A percentile compares a stretch with the other conserved stretches of the same genome.
Conservation (phyloP, 2,888 invertebrate species). For the Arenicola marina region DNA sequence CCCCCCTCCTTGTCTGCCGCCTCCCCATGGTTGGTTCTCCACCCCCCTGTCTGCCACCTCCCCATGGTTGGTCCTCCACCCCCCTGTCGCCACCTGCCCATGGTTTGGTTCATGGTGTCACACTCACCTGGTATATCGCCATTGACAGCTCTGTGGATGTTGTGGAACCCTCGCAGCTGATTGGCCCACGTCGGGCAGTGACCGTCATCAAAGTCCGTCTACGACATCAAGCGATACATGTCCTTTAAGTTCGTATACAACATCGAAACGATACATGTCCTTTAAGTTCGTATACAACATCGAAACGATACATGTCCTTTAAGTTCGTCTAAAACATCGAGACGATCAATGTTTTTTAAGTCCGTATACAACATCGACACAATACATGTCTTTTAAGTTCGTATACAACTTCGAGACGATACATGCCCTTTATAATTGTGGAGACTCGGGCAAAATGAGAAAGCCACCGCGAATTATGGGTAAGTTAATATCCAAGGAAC, state of each 20-base stretch:
- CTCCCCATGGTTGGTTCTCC: too few species aligned
- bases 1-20: too few species aligned
- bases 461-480: too few species aligned
- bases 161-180: slow-evolving; percentile 70
- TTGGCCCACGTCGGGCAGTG: slow-evolving; percentile 76
- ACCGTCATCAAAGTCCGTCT: slow-evolving; percentile 74
- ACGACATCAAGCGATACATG: slow-evolving; percentile 38
- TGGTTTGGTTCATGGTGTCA: too few species aligned
- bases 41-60: too few species aligned
- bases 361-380: background rate
- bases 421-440: too few species aligned
- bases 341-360: background rate
- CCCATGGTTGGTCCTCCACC: too few species aligned
- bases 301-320: background rate
- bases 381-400: too few species aligned
- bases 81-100: too few species aligned
- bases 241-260: slow-evolving; percentile 58
- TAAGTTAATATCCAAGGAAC: too few species aligned
- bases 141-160: slow-evolving; percentile 67
- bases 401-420: too few species aligned
- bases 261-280: background rate
- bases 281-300: slow-evolving; percentile 58
- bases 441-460: too few species aligned
- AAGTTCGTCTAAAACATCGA: slow-evolving; percentile 58
- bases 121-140: slow-evolving; percentile 58